Evolutionary conservation across 2,797 vertebrate species (phyloP).

Genomic region (Muraenolepis orangiensis): DNA sequence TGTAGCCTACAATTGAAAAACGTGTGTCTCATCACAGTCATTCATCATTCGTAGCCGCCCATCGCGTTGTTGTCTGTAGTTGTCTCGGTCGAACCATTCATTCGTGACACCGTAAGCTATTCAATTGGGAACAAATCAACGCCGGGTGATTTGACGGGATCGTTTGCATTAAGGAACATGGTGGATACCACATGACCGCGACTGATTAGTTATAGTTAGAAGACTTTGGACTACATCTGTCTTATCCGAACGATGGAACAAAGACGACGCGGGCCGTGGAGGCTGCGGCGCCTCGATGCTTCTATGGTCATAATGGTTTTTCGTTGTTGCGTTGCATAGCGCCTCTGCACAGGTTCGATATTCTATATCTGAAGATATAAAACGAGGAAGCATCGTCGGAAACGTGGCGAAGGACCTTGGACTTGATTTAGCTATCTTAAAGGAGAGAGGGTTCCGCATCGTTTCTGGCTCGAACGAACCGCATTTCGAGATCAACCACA

Average conservation of each 20-base stretch:
- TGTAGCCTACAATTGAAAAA: not conserved
- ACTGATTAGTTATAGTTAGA: not conserved
- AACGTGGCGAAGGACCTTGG: conserved; percentile 74
- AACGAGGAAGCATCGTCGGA: conserved; percentile 66
- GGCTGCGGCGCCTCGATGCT: conserved; percentile 20
- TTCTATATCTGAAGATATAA: conserved; percentile 64
- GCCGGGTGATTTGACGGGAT: not conserved
- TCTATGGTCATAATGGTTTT: conserved; percentile 29
- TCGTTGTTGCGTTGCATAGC: conserved; percentile 23
- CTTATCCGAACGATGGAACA: conserved; percentile 48
- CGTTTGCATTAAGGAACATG: not conserved
- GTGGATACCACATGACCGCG: not conserved
- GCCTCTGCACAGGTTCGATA: conserved; percentile 67
- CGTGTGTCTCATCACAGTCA: not conserved
- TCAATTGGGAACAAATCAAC: not conserved
- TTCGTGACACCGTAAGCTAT: not conserved
- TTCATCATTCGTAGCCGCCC: not conserved
- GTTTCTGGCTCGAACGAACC: conserved; percentile 60
- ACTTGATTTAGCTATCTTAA: conserved; percentile 63
- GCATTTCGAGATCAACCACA: conserved; percentile 74
- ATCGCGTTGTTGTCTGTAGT: not conserved
- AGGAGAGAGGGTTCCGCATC: conserved; percentile 67
- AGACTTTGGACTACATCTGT: not conserved
- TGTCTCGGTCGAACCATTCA: not conserved
- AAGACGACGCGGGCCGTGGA: conserved; percentile 32